phyloP scores from a whole-genome alignment of 2,113 vertebrate genomes.

The Callaeas wilsoni region DNA sequence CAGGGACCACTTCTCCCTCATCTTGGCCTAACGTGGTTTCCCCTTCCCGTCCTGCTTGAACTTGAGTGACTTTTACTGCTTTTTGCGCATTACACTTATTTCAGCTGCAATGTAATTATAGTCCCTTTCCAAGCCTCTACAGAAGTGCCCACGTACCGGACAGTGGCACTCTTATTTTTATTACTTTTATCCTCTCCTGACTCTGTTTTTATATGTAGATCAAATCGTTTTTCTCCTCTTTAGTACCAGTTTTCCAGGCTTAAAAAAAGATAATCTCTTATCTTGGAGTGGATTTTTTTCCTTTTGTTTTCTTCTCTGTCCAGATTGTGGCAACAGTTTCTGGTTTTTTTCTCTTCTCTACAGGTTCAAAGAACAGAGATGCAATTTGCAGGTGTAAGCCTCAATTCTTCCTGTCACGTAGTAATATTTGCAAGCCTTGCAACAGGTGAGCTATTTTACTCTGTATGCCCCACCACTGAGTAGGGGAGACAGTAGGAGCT shows the following conservation, averaged over 20 bases:
- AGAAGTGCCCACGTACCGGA: background rate
- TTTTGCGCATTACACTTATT: background rate
- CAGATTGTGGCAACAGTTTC: background rate
- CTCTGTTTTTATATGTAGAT: background rate
- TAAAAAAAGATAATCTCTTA: background rate
- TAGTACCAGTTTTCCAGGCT: background rate
- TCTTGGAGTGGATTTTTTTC: background rate
- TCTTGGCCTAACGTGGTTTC: constrained; percentile 29
- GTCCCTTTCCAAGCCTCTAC: background rate
- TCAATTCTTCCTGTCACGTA: background rate
- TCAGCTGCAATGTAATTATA: background rate
- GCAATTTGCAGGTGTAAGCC: constrained; percentile 50
- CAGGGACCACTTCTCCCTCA: constrained; percentile 26
- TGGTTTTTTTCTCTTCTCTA: background rate
- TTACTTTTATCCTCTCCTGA: background rate
- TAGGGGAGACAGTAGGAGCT: background rate
- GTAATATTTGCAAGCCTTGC: constrained; percentile 41
- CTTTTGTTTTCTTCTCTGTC: background rate
- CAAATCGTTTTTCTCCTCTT: background rate
- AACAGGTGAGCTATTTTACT: constrained; percentile 31
- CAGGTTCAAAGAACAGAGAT: constrained; percentile 40
- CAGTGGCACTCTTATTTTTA: background rate
- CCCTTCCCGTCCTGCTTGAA: constrained; percentile 25
- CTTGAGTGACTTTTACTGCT: constrained; percentile 3
- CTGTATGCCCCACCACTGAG: background rate